Base-by-base conservation (phyloP, 2,888 invertebrate species). In the Lithophane leautieri region DNA sequence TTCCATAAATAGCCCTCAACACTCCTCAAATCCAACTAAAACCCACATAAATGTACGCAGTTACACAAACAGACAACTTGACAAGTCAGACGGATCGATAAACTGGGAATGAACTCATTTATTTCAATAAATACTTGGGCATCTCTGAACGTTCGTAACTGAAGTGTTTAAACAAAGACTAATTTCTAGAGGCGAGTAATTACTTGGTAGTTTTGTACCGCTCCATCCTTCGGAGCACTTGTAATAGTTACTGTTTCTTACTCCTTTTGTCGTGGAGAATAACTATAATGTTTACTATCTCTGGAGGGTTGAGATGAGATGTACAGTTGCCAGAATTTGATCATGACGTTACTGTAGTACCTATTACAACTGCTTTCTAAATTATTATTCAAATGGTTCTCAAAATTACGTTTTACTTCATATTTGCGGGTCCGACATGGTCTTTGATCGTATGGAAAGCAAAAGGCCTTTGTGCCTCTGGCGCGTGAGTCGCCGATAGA, bases 121-220 rank as follows among this genome's bases (percentile, higher is more conserved):
- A 79, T 84, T 79, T 73, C 76, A 77, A 82, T 86, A 86, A 82
- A 82, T 79, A 78, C 76, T 81, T 62, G 42, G 67, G 52, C 73
- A 63, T 79, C 70, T 76, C 68, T 40, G 40, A 62, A 47, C 50
- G 73, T 73, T 79, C 78, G 70, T 73, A 58, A 63, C 56, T 79
- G 34, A 73, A 70, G 70, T 77, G 76, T 74, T 76, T 70, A 56
- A 82, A 84, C 81, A 79, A 84, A 82, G 79, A 85, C 77, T 75
- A 85, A 86, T 86, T 79, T 78, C 76, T 79, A 73, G 67, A 61
- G 58, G 56, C 63, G 40, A 85, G 78, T 81, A 85, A 79, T 85
- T 85, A 76, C 73, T 85, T 65, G 71, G 56, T 62, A 79, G 79
- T 82, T 79, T 79, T 75, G 75, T 66, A 61, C 61, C 72, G 69